A percentile compares a stretch with the other conserved stretches of the same genome.
These are phyloP conservation scores for Myotis lucifugus DNA, from an alignment of 2,113 vertebrate genomes.

Conservation along the genomic window DNA sequence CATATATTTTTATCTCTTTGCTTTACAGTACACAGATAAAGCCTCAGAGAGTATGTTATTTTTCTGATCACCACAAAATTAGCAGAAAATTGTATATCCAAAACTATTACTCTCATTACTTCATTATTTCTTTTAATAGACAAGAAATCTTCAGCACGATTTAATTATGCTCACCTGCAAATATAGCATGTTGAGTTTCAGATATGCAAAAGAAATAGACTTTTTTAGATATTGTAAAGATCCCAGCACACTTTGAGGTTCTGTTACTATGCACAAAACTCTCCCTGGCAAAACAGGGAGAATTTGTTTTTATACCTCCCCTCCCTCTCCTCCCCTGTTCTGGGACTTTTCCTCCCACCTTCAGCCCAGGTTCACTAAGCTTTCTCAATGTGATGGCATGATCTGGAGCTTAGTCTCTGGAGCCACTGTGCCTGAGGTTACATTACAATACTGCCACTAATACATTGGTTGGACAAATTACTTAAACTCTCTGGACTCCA, in stretches of 20 bases:
- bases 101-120: neutral
- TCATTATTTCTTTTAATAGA: conserved; percentile 47
- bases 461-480: neutral
- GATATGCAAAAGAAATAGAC: neutral
- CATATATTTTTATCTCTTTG: conserved; percentile 62
- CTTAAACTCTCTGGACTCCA: neutral
- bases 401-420: neutral
- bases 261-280: neutral
- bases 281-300: neutral
- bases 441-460: neutral
- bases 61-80: conserved; percentile 40
- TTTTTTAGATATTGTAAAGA: neutral
- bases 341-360: neutral
- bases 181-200: neutral
- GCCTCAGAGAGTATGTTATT: conserved; percentile 40
- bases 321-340: neutral
- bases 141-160: conserved; percentile 24
- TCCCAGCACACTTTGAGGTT: neutral
- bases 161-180: conserved; percentile 52
- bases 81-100: conserved; percentile 46
- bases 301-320: neutral
- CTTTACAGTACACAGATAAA: conserved; percentile 57
- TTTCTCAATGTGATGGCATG: neutral
- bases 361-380: neutral
- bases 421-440: neutral